Conservation (phyloP, 2,888 invertebrate species). For the Prosapia bicincta region DNA sequence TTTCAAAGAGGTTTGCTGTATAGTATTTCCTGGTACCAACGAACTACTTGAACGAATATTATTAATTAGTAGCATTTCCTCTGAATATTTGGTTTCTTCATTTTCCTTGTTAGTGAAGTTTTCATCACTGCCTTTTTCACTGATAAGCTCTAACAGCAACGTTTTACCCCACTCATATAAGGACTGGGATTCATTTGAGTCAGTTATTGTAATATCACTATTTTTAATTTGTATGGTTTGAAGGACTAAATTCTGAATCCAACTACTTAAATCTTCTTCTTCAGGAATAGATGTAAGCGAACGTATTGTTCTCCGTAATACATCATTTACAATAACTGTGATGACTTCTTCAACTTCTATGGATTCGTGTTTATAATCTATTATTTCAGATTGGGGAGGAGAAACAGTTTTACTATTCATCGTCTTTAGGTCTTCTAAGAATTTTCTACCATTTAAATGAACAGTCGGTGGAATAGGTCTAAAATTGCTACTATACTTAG, state of each 20-base stretch:
- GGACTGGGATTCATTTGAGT: neutral
- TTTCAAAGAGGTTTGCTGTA: too few species aligned
- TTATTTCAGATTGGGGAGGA: neutral
- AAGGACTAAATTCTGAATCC: neutral
- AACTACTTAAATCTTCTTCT: neutral
- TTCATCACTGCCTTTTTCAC: too few species aligned
- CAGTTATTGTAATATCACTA: neutral
- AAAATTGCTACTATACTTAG: neutral
- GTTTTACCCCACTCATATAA: neutral
- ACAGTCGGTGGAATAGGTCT: neutral
- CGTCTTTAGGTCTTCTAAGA: neutral
- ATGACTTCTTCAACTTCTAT: neutral
- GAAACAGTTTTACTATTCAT: neutral
- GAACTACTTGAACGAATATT: too few species aligned
- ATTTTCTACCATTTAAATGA: neutral
- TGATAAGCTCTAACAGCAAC: neutral
- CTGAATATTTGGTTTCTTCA: too few species aligned
- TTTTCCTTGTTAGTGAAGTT: too few species aligned
- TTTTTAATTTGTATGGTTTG: neutral
- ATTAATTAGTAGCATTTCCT: too few species aligned
- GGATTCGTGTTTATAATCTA: neutral
- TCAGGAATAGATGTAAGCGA: neutral
- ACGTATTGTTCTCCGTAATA: neutral
- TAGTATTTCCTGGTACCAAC: neutral
- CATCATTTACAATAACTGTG: neutral